Conservation (phyloP, 2,113 vertebrate species). For the Eulemur macaco region DNA sequence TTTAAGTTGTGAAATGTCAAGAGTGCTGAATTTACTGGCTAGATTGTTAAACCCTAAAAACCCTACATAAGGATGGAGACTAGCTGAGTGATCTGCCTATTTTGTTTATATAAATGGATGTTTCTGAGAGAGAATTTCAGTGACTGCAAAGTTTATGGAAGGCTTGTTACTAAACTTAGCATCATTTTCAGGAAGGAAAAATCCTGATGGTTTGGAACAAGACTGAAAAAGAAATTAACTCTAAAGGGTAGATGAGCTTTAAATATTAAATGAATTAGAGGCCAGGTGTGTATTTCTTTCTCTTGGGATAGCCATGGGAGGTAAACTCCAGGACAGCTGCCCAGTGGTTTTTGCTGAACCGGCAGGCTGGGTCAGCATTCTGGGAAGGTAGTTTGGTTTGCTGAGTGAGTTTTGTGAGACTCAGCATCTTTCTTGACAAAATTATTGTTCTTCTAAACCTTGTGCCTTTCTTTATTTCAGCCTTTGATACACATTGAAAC, state of each 20-base stretch:
- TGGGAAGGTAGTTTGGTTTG: slow-evolving; percentile 45
- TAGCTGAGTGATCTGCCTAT: not conserved
- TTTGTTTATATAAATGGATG: slow-evolving; percentile 58
- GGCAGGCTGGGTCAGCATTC: not conserved
- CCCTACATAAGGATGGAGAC: not conserved
- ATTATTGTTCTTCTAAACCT: slow-evolving; percentile 24
- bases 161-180: slow-evolving; percentile 50
- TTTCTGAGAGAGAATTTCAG: slow-evolving; percentile 27
- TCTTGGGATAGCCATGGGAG: not conserved
- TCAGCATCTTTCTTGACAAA: slow-evolving; percentile 63
- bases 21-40: slow-evolving; percentile 35
- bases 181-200: slow-evolving; percentile 38
- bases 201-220: slow-evolving; percentile 35
- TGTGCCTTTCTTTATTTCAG: slow-evolving; percentile 49
- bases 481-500: not conserved
- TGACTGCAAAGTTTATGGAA: slow-evolving; percentile 34
- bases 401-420: slow-evolving; percentile 35
- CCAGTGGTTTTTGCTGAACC: slow-evolving; percentile 10
- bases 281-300: not conserved
- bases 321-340: not conserved
- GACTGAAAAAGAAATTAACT: slow-evolving; percentile 41
- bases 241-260: slow-evolving; percentile 27
- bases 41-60: not conserved
- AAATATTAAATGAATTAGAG: not conserved
- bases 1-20: slow-evolving; percentile 27